Conservation (phyloP, 1,140 invertebrate species). For the Sitodiplosis mosellana region DNA sequence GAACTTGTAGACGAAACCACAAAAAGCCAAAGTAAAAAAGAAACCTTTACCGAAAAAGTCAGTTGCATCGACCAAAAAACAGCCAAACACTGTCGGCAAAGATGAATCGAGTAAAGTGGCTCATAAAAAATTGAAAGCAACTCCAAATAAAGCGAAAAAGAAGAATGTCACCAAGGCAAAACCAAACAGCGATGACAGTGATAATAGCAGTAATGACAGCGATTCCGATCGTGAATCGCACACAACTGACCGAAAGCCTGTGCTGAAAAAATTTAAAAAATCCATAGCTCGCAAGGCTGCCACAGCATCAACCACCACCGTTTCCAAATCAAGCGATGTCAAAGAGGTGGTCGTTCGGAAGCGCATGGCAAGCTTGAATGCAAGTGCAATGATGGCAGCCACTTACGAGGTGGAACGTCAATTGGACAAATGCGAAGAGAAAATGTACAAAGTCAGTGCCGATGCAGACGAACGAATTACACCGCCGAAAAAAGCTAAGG, state of each 20-base stretch:
- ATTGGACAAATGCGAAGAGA: constrained; percentile 23
- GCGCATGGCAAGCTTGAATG: constrained; percentile 83
- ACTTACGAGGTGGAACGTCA: constrained; percentile 59
- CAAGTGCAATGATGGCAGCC: constrained; percentile 77
- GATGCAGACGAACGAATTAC: constrained; percentile 26
- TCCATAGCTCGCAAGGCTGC: background rate
- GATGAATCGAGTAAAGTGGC: constrained; percentile 2
- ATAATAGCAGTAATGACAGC: constrained; percentile 10
- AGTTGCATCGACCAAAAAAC: background rate
- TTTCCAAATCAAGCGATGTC: constrained; percentile 30
- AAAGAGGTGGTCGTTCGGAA: constrained; percentile 77
- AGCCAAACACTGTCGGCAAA: background rate
- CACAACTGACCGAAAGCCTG: background rate
- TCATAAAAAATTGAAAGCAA: constrained; percentile 2
- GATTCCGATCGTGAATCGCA: constrained; percentile 1
- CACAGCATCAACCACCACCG: background rate
- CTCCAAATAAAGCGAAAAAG: constrained; percentile 5
- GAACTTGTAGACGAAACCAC: constrained; percentile 10
- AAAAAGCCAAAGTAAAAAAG: constrained; percentile 10
- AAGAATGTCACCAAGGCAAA: constrained; percentile 25
- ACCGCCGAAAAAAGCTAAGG: constrained; percentile 29
- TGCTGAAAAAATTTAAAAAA: background rate
- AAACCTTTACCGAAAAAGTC: constrained; percentile 4
- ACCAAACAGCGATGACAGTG: constrained; percentile 9
- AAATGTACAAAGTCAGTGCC: constrained; percentile 19